Evolutionary conservation across 2,113 vertebrate species (phyloP).

Genomic region (Forbesichthys papilliferus): DNA sequence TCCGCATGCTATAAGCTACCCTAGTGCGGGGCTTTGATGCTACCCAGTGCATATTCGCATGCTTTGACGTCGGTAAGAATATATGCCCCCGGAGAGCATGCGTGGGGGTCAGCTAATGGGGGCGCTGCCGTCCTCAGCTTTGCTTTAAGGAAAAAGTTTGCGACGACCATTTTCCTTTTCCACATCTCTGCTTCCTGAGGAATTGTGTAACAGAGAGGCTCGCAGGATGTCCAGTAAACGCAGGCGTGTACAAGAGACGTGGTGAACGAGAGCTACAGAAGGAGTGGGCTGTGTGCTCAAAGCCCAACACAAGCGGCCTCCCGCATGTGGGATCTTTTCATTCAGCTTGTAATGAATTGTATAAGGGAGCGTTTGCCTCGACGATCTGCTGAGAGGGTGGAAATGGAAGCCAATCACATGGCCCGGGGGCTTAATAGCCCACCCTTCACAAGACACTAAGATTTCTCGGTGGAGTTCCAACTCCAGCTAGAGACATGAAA

Average conservation of each 20-base stretch:
- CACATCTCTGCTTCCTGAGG: constrained; percentile 24
- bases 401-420: constrained; percentile 64
- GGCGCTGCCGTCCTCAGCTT: constrained; percentile 50
- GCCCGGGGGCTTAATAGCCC: constrained; percentile 43
- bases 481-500: constrained; percentile 48
- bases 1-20: constrained; percentile 48
- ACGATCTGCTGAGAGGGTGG: constrained; percentile 69
- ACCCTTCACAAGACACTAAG: constrained; percentile 46
- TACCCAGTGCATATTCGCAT: constrained; percentile 40
- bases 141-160: constrained; percentile 43
- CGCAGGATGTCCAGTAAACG: constrained; percentile 27
- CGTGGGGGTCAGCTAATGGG: constrained; percentile 54
- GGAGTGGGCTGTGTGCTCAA: constrained; percentile 10
- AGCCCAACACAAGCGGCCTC: constrained; percentile 65
- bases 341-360: constrained; percentile 69
- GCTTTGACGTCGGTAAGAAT: constrained; percentile 54
- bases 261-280: constrained; percentile 2
- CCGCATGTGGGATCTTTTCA: constrained; percentile 66
- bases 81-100: constrained; percentile 57
- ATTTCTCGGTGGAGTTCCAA: background rate
- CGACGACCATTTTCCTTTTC: background rate
- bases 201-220: constrained; percentile 43
- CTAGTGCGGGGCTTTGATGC: constrained; percentile 52
- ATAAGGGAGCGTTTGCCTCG: constrained; percentile 62
- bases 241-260: constrained; percentile 19